Percentiles rank a stretch among this genome's conserved stretches.
phyloP scores from a whole-genome alignment of 2,797 vertebrate genomes.

The Siniperca undulata region DNA sequence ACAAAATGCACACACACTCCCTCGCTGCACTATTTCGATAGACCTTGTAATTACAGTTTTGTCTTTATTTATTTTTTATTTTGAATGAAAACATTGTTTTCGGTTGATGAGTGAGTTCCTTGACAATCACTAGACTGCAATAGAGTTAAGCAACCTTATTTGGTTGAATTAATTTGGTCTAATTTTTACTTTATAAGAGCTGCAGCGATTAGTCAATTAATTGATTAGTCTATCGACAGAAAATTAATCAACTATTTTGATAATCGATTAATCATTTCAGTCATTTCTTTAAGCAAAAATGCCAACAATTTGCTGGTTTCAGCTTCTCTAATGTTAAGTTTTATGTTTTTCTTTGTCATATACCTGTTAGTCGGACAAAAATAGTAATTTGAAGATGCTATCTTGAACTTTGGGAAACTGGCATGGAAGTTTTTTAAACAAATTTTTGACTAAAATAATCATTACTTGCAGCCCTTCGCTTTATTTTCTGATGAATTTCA shows the following conservation, averaged over 20 bases:
- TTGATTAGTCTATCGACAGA: not conserved
- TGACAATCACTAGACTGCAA: not conserved
- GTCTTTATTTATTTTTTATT: slow-evolving; percentile 25
- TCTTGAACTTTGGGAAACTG: too few species aligned
- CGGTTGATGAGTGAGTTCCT: not conserved
- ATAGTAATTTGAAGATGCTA: not conserved
- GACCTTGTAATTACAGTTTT: slow-evolving; percentile 17
- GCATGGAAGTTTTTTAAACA: not conserved
- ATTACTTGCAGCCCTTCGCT: not conserved
- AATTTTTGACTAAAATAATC: not conserved
- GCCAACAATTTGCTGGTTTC: not conserved
- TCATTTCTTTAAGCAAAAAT: not conserved
- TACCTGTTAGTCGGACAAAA: not conserved
- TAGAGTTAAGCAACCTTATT: not conserved
- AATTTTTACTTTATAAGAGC: not conserved
- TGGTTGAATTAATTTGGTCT: too few species aligned
- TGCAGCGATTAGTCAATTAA: not conserved
- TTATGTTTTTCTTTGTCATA: not conserved
- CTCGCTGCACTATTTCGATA: not conserved
- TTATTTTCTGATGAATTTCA: not conserved
- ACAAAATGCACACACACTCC: slow-evolving; percentile 4
- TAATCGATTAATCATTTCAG: not conserved
- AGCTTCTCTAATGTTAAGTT: not conserved
- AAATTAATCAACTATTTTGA: not conserved
- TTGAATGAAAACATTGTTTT: slow-evolving; percentile 10